phyloP scores from a whole-genome alignment of 2,113 vertebrate species.

The Haplotaxodon microlepis region DNA sequence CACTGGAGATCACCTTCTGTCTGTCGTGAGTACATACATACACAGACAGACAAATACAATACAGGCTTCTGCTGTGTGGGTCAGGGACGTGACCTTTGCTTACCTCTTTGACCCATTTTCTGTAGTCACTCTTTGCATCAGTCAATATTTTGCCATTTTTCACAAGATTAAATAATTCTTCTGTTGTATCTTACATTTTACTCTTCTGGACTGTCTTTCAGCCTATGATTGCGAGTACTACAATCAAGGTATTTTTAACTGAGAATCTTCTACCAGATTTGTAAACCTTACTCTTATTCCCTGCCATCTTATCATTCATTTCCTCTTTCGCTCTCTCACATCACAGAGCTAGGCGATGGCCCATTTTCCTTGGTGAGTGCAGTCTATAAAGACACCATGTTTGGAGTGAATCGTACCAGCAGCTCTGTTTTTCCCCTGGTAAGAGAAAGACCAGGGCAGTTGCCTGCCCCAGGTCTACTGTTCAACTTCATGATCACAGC shows the following conservation, averaged over 20 bases:
- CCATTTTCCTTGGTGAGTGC: constrained; percentile 86
- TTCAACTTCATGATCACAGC: constrained; percentile 96
- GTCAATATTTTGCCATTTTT: background rate
- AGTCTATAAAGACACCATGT: constrained; percentile 79
- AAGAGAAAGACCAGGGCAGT: constrained; percentile 65
- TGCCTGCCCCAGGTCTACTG: constrained; percentile 66
- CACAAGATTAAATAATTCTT: background rate
- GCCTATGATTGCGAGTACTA: constrained; percentile 97
- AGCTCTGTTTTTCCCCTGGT: constrained; percentile 82
- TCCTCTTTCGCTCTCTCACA: background rate
- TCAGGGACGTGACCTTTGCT: background rate
- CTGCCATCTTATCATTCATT: background rate
- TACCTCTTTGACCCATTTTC: background rate
- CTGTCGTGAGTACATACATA: constrained; percentile 79
- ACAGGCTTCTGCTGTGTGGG: background rate
- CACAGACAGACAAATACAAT: background rate
- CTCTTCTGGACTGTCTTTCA: constrained; percentile 55
- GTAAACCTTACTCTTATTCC: background rate
- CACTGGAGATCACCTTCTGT: constrained; percentile 86
- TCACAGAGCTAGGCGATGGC: constrained; percentile 86
- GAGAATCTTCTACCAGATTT: background rate
- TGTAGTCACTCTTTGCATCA: background rate
- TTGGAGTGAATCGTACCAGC: constrained; percentile 85
- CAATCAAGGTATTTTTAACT: constrained; percentile 84
- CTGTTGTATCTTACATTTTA: background rate